Evolutionary conservation across 2,888 invertebrate species (phyloP).

Genomic region (Acanthosoma haemorrhoidale): DNA sequence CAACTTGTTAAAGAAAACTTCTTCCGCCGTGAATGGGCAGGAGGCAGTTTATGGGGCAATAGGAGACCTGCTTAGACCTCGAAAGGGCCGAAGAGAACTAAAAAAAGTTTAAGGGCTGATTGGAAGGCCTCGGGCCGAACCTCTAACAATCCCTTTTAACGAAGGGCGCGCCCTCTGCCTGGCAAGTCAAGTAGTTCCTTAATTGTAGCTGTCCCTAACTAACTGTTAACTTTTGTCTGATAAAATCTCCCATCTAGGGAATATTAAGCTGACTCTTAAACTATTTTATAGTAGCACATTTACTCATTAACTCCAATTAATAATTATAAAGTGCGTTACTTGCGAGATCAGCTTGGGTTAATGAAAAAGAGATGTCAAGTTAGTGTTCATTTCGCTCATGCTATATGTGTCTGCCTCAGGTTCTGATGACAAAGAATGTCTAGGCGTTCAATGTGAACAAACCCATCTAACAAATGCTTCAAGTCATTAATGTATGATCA

Average conservation of each 20-base stretch:
- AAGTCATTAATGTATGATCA: no score
- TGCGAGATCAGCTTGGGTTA: no score
- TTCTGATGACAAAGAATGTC: no score
- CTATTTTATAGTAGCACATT: no score
- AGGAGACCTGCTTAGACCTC: background rate
- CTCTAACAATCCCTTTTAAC: constrained; percentile 24
- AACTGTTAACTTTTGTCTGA: background rate
- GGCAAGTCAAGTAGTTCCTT: constrained; percentile 19
- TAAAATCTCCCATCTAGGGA: background rate
- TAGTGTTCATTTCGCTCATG: no score
- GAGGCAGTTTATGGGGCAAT: background rate
- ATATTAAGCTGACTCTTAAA: no score
- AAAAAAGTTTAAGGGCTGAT: background rate
- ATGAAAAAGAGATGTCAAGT: no score
- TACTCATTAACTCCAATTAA: no score
- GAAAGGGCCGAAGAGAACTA: background rate
- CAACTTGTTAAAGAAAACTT: background rate
- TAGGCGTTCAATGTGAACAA: no score
- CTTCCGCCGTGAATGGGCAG: background rate
- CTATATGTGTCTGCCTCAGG: no score
- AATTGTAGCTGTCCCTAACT: constrained; percentile 1
- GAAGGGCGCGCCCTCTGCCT: background rate
- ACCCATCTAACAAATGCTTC: no score
- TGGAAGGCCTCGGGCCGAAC: background rate
- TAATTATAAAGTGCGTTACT: no score